Evolutionary conservation across 2,113 vertebrate species (phyloP).

Genomic region (Rhadina sibilatrix): DNA sequence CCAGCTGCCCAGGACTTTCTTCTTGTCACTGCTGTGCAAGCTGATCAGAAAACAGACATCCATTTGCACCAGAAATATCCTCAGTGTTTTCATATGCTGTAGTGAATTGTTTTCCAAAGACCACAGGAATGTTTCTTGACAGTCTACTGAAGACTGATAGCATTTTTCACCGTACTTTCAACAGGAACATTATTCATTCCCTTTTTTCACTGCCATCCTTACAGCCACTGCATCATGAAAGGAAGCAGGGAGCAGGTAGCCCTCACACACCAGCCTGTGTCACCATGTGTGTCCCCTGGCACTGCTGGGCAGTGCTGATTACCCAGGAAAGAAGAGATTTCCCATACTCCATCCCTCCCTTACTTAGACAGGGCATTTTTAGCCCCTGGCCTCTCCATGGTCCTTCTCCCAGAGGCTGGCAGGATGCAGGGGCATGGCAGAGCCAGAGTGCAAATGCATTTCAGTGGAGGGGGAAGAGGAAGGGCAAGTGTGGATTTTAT

Average conservation of each 20-base stretch:
- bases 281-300: not conserved
- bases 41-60: not conserved
- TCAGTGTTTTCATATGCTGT: not conserved
- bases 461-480: constrained; percentile 53
- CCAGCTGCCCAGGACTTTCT: not conserved
- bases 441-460: constrained; percentile 30
- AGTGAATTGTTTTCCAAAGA: constrained; percentile 10
- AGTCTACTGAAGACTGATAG: not conserved
- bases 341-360: not conserved
- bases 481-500: constrained; percentile 69
- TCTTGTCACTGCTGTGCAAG: not conserved
- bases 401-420: not conserved
- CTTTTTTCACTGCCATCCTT: not conserved
- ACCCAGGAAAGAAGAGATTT: not conserved
- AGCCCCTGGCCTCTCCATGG: not conserved
- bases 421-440: not conserved
- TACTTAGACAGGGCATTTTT: not conserved
- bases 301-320: not conserved
- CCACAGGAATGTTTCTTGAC: not conserved
- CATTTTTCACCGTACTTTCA: not conserved
- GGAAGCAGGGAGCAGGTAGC: not conserved
- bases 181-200: not conserved
- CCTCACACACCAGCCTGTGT: not conserved
- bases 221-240: not conserved
- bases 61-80: not conserved